Evolutionary conservation across 1,140 invertebrate genomes (phyloP).

Genomic region (Intoshia linei): DNA sequence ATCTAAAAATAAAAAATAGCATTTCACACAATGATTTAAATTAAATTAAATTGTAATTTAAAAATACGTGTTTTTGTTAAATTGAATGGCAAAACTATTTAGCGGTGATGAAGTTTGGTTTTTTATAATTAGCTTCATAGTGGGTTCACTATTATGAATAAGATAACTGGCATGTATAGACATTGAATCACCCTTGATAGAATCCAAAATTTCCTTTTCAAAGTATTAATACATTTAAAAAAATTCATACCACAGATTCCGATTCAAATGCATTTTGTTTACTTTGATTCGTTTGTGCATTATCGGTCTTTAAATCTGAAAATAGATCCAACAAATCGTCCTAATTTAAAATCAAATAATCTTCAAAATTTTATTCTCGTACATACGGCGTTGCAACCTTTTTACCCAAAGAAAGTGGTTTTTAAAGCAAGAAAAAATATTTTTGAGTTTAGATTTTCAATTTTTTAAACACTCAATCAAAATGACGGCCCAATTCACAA

Average conservation of each 20-base stretch:
- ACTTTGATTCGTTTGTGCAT: not conserved
- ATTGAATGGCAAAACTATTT: slow-evolving; percentile 71
- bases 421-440: too few relatives aligned
- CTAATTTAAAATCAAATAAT: too few relatives aligned
- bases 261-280: not conserved
- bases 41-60: slow-evolving; percentile 1
- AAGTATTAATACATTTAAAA: slow-evolving; percentile 7
- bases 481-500: too few relatives aligned
- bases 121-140: slow-evolving; percentile 75
- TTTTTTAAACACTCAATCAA: too few relatives aligned
- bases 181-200: slow-evolving; percentile 78
- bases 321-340: too few relatives aligned
- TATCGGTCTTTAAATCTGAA: not conserved
- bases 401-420: too few relatives aligned
- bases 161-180: slow-evolving; percentile 80
- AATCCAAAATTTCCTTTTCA: slow-evolving; percentile 36
- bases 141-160: slow-evolving; percentile 48
- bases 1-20: slow-evolving; percentile 29
- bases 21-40: not conserved
- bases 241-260: not conserved
- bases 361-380: too few relatives aligned
- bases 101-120: slow-evolving; percentile 96
- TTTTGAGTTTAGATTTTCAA: too few relatives aligned
- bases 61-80: slow-evolving; percentile 59
- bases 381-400: too few relatives aligned